These are phyloP conservation scores for Junco hyemalis DNA, from an alignment of 2,113 vertebrate genomes.

Conservation along the genomic window DNA sequence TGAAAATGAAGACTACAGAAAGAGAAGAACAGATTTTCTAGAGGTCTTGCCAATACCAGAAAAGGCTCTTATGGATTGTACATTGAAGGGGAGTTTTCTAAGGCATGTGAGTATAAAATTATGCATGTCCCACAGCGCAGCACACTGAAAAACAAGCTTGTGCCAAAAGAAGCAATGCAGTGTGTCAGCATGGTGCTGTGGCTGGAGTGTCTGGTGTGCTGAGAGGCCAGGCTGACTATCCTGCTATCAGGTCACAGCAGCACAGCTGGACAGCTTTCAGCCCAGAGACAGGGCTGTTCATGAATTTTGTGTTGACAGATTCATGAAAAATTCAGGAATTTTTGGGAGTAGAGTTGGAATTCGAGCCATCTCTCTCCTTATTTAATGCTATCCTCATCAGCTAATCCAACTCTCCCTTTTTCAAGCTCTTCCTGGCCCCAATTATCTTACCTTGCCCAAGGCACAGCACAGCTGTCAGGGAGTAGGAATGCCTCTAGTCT, in stretches of 20 bases:
- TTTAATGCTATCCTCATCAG: background rate
- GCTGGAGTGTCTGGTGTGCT: background rate
- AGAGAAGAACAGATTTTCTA: background rate
- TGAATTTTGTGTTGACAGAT: background rate
- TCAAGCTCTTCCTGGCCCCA: background rate
- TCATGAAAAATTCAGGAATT: constrained; percentile 47
- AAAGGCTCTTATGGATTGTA: background rate
- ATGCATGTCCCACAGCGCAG: background rate
- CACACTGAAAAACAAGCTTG: constrained; percentile 21
- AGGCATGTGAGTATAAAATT: background rate
- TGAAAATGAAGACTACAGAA: background rate
- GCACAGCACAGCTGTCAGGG: background rate
- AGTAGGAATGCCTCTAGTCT: background rate
- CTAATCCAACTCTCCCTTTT: background rate
- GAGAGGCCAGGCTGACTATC: background rate
- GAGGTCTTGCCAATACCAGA: background rate
- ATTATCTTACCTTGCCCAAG: background rate
- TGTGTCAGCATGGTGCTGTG: constrained; percentile 14
- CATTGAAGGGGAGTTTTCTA: background rate
- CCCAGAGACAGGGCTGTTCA: background rate
- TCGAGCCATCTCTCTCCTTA: background rate
- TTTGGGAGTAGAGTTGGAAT: background rate
- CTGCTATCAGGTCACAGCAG: constrained; percentile 9
- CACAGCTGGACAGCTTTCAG: constrained; percentile 48
- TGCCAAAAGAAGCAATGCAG: constrained; percentile 27